These are phyloP conservation scores for Drosophila differens DNA, from an alignment of 2,888 invertebrate species.

Conservation along the genomic window DNA sequence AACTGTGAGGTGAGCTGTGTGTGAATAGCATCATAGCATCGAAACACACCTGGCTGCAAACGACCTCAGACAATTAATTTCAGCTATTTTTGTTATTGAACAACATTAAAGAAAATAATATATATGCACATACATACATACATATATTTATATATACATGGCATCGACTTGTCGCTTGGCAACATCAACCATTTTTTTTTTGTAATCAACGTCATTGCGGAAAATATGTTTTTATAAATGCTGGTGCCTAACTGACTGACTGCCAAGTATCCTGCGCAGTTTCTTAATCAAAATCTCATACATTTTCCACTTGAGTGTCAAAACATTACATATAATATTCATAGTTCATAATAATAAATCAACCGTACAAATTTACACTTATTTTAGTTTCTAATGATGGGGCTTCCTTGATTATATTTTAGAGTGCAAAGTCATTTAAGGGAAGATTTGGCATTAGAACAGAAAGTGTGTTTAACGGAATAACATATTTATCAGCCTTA, in stretches of 20 bases:
- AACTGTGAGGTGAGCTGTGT: conserved; percentile 10
- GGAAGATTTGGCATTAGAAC: background rate
- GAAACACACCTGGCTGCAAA: conserved; percentile 66
- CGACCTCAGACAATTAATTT: conserved; percentile 66
- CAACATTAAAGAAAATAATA: conserved; percentile 44
- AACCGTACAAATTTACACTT: background rate
- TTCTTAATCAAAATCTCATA: background rate
- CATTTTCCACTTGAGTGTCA: background rate
- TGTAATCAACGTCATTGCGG: conserved; percentile 61
- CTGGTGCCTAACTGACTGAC: background rate
- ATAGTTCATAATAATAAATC: background rate
- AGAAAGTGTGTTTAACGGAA: background rate
- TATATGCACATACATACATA: background rate
- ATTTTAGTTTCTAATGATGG: background rate
- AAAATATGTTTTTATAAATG: conserved; percentile 19
- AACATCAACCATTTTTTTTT: conserved; percentile 50
- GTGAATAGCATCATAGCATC: conserved; percentile 22
- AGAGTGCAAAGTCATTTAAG: background rate
- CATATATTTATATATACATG: conserved; percentile 5
- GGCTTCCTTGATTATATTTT: background rate
- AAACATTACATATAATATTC: background rate
- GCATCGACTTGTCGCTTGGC: conserved; percentile 44
- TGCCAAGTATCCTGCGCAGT: conserved; percentile 4
- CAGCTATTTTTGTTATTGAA: conserved; percentile 44
- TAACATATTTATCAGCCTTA: background rate